Percentiles rank a stretch among this genome's conserved stretches.
Evolutionary conservation across 2,888 invertebrate genomes (phyloP).

Genomic region (Galerucella pusilla): DNA sequence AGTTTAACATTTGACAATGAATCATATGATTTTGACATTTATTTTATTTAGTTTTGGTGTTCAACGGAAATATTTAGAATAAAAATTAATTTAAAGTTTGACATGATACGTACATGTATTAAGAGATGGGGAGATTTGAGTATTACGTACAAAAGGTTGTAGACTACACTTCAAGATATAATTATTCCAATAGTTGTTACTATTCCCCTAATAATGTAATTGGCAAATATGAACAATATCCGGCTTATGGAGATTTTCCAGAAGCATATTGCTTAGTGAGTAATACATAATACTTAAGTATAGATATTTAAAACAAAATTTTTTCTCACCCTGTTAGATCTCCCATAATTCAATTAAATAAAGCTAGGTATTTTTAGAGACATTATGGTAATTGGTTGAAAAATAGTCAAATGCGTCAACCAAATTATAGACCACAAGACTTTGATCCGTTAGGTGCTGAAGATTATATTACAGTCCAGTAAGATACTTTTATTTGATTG

Average conservation of each 20-base stretch:
- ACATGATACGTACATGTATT: not conserved
- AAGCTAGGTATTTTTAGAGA: constrained; percentile 71
- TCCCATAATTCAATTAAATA: not conserved
- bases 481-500: constrained; percentile 49
- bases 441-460: constrained; percentile 74
- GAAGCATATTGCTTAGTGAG: constrained; percentile 90
- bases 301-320: not conserved
- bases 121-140: constrained; percentile 68
- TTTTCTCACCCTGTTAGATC: not conserved
- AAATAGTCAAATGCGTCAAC: constrained; percentile 76
- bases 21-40: not conserved
- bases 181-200: constrained; percentile 86
- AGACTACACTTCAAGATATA: constrained; percentile 92
- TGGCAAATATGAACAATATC: constrained; percentile 86
- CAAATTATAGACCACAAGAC: constrained; percentile 81
- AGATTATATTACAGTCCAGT: constrained; percentile 79
- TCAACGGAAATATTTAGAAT: not conserved
- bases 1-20: not conserved
- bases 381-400: constrained; percentile 90
- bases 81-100: not conserved
- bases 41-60: not conserved
- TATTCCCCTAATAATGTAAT: constrained; percentile 89
- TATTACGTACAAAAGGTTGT: constrained; percentile 84
- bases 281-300: constrained; percentile 30
- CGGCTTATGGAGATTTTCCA: constrained; percentile 91